A percentile compares a stretch with the other conserved stretches of the same genome.
Conservation (phyloP, 2,888 invertebrate species). For the Tenthredo mesomela region DNA sequence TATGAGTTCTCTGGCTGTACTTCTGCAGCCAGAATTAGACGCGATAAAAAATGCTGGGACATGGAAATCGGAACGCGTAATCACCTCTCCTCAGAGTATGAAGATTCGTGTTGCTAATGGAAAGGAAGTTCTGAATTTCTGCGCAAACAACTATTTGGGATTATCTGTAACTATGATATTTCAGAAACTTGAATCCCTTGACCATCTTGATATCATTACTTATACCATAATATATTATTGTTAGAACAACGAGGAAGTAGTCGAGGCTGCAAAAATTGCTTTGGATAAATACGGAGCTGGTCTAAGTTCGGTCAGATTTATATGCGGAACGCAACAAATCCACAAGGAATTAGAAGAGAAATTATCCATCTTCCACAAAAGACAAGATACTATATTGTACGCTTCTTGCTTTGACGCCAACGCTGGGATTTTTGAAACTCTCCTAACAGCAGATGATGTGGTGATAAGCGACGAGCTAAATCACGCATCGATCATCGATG, state of each 20-base stretch:
- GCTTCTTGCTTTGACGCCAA: conserved; percentile 96
- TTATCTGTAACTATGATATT: conserved; percentile 84
- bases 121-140: conserved; percentile 89
- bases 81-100: conserved; percentile 89
- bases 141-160: conserved; percentile 96
- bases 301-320: conserved; percentile 94
- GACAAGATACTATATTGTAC: conserved; percentile 93
- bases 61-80: conserved; percentile 91
- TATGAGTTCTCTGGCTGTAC: conserved; percentile 65
- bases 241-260: conserved; percentile 90
- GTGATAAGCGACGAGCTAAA: conserved; percentile 94
- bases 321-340: conserved; percentile 93
- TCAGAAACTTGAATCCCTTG: background rate
- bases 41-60: conserved; percentile 89
- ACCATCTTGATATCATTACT: conserved; percentile 1
- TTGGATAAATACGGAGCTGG: conserved; percentile 92
- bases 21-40: conserved; percentile 80
- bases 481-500: conserved; percentile 96
- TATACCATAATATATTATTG: conserved; percentile 52
- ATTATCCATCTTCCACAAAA: conserved; percentile 89
- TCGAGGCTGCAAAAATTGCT: conserved; percentile 86
- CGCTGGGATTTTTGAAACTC: conserved; percentile 91
- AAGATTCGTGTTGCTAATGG: conserved; percentile 84
- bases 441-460: conserved; percentile 89
- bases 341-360: conserved; percentile 90